Evolutionary conservation across 2,888 invertebrate species (phyloP).

Genomic region (Drosophila vallismaia): DNA sequence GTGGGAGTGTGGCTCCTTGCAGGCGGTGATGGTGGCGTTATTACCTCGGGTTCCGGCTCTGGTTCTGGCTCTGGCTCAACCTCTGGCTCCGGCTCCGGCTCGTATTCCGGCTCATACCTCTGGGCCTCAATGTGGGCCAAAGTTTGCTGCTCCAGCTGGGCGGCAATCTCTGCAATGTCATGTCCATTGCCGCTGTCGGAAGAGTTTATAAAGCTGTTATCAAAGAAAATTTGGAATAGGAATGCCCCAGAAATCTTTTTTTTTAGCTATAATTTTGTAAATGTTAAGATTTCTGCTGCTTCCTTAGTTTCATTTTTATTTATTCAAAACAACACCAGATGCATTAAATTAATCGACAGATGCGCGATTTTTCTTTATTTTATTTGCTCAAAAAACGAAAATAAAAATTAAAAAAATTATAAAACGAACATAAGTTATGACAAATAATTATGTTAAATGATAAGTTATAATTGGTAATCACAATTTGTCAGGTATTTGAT

Average conservation of each 20-base stretch:
- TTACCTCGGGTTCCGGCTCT: constrained; percentile 34
- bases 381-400: constrained; percentile 55
- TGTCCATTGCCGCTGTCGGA: constrained; percentile 52
- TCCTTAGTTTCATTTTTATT: not conserved
- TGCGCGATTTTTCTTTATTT: constrained; percentile 39
- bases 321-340: not conserved
- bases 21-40: constrained; percentile 48
- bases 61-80: constrained; percentile 41
- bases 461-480: constrained; percentile 57
- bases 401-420: not conserved
- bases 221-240: constrained; percentile 1
- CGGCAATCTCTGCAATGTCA: constrained; percentile 57
- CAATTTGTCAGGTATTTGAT: constrained; percentile 70
- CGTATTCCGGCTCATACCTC: constrained; percentile 19
- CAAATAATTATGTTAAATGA: constrained; percentile 53
- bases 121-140: constrained; percentile 29
- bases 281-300: not conserved
- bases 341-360: constrained; percentile 15
- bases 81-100: constrained; percentile 33
- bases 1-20: constrained; percentile 53
- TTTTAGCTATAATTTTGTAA: not conserved
- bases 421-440: constrained; percentile 65
- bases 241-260: not conserved
- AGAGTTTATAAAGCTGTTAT: constrained; percentile 36
- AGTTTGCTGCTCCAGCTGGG: constrained; percentile 43